phyloP scores from a whole-genome alignment of 2,888 invertebrate species.

The Drosophila sordidula region DNA sequence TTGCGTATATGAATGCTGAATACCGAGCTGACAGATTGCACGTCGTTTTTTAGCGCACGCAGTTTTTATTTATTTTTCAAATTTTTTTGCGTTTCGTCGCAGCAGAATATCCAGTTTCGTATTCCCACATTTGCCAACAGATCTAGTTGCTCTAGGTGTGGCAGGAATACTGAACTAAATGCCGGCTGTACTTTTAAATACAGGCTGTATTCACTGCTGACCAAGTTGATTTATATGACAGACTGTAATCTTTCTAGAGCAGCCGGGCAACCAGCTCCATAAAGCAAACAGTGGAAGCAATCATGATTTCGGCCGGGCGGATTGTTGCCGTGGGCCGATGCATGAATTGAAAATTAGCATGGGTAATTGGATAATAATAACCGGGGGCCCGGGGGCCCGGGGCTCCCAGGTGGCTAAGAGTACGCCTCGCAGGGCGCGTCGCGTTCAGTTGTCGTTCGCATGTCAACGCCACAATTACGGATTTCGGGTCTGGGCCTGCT shows the following conservation, averaged over 20 bases:
- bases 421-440: conserved; percentile 28
- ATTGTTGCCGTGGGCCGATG: conserved; percentile 8
- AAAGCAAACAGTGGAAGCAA: conserved; percentile 14
- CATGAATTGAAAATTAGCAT: conserved; percentile 64
- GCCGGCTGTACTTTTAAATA: neutral
- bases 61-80: conserved; percentile 18
- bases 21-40: conserved; percentile 14
- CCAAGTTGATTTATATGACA: conserved; percentile 13
- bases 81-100: neutral
- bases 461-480: conserved; percentile 51
- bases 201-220: neutral
- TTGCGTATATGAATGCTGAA: conserved; percentile 15
- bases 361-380: conserved; percentile 70
- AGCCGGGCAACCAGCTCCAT: neutral
- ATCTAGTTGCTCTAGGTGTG: neutral
- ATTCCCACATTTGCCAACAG: conserved; percentile 4
- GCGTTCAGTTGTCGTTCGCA: conserved; percentile 49
- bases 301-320: conserved; percentile 7
- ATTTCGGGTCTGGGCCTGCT: neutral
- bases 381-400: conserved; percentile 13
- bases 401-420: conserved; percentile 44
- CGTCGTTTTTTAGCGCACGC: conserved; percentile 16
- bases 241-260: conserved; percentile 10
- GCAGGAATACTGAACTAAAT: conserved; percentile 3
- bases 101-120: conserved; percentile 17